Percentiles rank a stretch among this genome's conserved stretches.
phyloP scores from a whole-genome alignment of 2,888 invertebrate species.

The Aethes cnicana region DNA sequence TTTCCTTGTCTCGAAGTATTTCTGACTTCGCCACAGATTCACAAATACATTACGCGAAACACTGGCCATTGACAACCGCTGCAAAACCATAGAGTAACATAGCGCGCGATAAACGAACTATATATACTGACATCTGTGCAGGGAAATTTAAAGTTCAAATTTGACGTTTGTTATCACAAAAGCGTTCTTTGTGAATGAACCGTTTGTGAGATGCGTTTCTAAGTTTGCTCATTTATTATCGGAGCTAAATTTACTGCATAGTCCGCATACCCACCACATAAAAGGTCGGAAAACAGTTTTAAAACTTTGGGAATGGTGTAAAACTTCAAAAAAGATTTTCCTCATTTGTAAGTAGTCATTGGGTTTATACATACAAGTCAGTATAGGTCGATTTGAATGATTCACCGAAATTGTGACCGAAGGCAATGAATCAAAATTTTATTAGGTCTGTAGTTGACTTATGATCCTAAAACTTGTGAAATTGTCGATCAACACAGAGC shows the following conservation, averaged over 20 bases:
- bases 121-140: slow-evolving; percentile 9
- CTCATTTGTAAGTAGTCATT: too few species aligned
- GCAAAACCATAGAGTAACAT: slow-evolving; percentile 28
- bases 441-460: too few species aligned
- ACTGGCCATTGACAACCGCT: slow-evolving; percentile 32
- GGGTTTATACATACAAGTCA: too few species aligned
- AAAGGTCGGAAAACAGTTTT: slow-evolving; percentile 11
- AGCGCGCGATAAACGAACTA: slow-evolving; percentile 5
- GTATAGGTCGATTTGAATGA: too few species aligned
- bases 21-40: slow-evolving; percentile 7
- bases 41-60: slow-evolving; percentile 24
- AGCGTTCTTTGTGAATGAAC: slow-evolving; percentile 42
- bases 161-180: slow-evolving; percentile 14
- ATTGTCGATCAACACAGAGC: too few species aligned
- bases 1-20: slow-evolving; percentile 12
- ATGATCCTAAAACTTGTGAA: too few species aligned
- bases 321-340: slow-evolving; percentile 25
- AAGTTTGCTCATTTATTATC: slow-evolving; percentile 26
- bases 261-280: slow-evolving; percentile 20
- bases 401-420: too few species aligned
- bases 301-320: slow-evolving; percentile 7
- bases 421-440: too few species aligned
- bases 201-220: slow-evolving; percentile 31
- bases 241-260: slow-evolving; percentile 20
- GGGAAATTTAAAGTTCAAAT: slow-evolving; percentile 11